These are phyloP conservation scores for Leptestheria dahalacensis DNA, from an alignment of 1,140 invertebrate species.

Conservation along the genomic window DNA sequence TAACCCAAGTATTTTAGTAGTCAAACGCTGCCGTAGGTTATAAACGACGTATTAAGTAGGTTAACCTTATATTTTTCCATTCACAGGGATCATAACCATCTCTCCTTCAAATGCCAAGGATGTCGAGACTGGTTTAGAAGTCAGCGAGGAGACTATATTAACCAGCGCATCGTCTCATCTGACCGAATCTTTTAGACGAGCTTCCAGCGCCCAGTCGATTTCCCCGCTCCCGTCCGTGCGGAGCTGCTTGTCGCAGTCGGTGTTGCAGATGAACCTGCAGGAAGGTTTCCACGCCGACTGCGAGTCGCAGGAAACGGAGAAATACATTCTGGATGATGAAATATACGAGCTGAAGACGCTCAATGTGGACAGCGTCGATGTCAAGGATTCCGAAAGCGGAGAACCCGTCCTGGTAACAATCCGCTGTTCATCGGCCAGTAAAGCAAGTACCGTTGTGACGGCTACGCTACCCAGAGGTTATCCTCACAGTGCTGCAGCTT, in stretches of 20 bases:
- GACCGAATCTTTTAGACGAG: not conserved
- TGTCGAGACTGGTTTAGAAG: slow-evolving; percentile 13
- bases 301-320: not conserved
- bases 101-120: not conserved
- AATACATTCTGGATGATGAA: not conserved
- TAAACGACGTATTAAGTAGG: not conserved
- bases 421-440: not conserved
- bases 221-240: not conserved
- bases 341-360: not conserved
- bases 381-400: not conserved
- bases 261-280: not conserved
- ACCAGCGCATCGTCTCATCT: not conserved
- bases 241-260: not conserved
- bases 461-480: slow-evolving; percentile 64
- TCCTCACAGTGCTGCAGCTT: slow-evolving; percentile 52
- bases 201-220: not conserved
- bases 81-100: not conserved
- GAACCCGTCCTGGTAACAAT: not conserved
- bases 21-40: too few species aligned
- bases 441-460: slow-evolving; percentile 46
- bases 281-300: not conserved
- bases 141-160: slow-evolving; percentile 12
- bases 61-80: not conserved
- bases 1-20: too few species aligned
- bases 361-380: not conserved